These are phyloP conservation scores for Megaustenia siamemsis DNA, from an alignment of 2,888 invertebrate species.

Conservation along the genomic window DNA sequence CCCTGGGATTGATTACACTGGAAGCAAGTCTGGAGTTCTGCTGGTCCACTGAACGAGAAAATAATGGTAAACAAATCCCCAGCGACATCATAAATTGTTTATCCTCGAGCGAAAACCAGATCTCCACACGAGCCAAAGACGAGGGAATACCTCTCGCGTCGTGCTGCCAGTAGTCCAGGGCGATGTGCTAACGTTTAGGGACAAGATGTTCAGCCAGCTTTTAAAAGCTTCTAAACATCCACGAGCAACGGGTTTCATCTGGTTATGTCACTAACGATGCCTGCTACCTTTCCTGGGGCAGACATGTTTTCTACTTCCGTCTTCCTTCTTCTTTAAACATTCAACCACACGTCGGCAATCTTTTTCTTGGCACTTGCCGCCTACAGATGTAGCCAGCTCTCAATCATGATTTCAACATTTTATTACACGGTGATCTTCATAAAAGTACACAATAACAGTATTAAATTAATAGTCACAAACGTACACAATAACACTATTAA, in stretches of 20 bases:
- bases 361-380: no score
- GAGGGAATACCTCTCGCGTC: slow-evolving; percentile 5
- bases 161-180: slow-evolving; percentile 32
- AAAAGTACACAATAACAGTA: no score
- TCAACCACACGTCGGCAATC: no score
- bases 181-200: slow-evolving; percentile 52
- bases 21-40: slow-evolving; percentile 40
- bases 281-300: neutral
- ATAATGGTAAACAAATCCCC: slow-evolving; percentile 49
- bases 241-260: slow-evolving; percentile 27
- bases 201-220: slow-evolving; percentile 50
- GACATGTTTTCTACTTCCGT: neutral
- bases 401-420: no score
- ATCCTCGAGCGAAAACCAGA: slow-evolving; percentile 16
- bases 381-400: no score
- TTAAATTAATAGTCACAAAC: no score
- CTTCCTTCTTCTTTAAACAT: neutral
- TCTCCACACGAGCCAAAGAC: slow-evolving; percentile 10
- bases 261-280: slow-evolving; percentile 43
- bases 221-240: slow-evolving; percentile 49
- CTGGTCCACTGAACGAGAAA: slow-evolving; percentile 41
- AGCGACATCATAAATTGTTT: slow-evolving; percentile 43
- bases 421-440: no score
- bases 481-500: no score
- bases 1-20: slow-evolving; percentile 32